phyloP scores from a whole-genome alignment of 2,888 invertebrate species.

The Germaria angustata region DNA sequence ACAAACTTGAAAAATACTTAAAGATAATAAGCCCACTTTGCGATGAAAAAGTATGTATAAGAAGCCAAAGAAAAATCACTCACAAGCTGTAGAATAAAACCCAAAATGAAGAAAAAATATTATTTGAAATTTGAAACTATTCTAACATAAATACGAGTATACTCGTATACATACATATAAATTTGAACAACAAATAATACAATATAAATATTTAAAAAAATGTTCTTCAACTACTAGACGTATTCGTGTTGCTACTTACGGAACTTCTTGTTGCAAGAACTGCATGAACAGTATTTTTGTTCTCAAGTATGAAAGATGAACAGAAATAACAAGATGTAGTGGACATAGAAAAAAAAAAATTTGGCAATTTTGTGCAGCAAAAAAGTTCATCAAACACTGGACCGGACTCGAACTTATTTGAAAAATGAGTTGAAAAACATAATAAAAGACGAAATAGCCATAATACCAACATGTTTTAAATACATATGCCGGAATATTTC shows the following conservation, averaged over 20 bases:
- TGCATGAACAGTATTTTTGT: conserved; percentile 19
- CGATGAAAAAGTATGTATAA: conserved; percentile 11
- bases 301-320: neutral
- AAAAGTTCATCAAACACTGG: conserved; percentile 39
- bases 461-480: conserved; percentile 25
- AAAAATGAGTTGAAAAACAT: neutral
- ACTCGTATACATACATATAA: neutral
- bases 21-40: conserved; percentile 59
- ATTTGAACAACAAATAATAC: conserved; percentile 6
- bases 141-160: neutral
- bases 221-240: neutral
- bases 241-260: neutral
- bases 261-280: neutral
- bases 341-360: conserved; percentile 24
- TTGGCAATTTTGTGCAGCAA: conserved; percentile 33
- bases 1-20: conserved; percentile 54
- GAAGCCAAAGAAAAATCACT: conserved; percentile 10
- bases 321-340: conserved; percentile 44
- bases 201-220: neutral
- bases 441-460: neutral
- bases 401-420: conserved; percentile 9
- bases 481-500: conserved; percentile 15
- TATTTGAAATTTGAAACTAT: neutral
- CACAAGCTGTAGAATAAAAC: neutral
- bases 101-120: neutral